Conservation (phyloP, 2,888 invertebrate genomes). For the Argyresthia albistria region DNA sequence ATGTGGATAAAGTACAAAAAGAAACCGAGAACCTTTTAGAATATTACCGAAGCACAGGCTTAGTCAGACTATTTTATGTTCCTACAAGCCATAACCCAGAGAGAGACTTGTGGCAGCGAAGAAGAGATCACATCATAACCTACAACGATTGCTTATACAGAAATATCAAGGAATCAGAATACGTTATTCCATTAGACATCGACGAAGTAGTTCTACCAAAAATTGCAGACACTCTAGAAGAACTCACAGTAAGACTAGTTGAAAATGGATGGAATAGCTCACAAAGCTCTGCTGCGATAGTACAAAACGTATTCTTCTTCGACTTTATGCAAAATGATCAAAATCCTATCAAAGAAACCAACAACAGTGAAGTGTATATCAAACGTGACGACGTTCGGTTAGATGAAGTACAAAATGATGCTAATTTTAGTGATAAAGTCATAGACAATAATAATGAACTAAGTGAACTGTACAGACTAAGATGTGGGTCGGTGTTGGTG, state of each 20-base stretch:
- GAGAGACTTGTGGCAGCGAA: slow-evolving; percentile 73
- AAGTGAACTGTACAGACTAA: slow-evolving; percentile 25
- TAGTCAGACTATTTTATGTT: slow-evolving; percentile 62
- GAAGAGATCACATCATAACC: slow-evolving; percentile 80
- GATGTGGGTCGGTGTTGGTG: slow-evolving; percentile 35
- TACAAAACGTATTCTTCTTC: slow-evolving; percentile 80
- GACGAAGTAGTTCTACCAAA: slow-evolving; percentile 83
- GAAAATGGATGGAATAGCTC: slow-evolving; percentile 50
- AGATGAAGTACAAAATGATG: slow-evolving; percentile 34
- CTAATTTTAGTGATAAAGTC: slow-evolving; percentile 31
- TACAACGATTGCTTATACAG: slow-evolving; percentile 86
- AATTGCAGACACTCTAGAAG: slow-evolving; percentile 68
- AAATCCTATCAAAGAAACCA: slow-evolving; percentile 25
- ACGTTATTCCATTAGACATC: slow-evolving; percentile 78
- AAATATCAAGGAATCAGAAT: slow-evolving; percentile 76
- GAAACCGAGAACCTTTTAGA: slow-evolving; percentile 68
- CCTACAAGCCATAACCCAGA: slow-evolving; percentile 59
- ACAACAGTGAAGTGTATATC: slow-evolving; percentile 37
- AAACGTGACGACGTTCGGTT: slow-evolving; percentile 61
- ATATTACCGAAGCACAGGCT: slow-evolving; percentile 65
- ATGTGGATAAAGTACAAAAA: slow-evolving; percentile 72
- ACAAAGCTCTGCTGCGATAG: slow-evolving; percentile 73
- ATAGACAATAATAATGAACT: slow-evolving; percentile 26
- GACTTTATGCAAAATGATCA: slow-evolving; percentile 56
- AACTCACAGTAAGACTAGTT: slow-evolving; percentile 63